These are phyloP conservation scores for Terrapene triunguis DNA, from an alignment of 2,113 vertebrate genomes.

Conservation along the genomic window DNA sequence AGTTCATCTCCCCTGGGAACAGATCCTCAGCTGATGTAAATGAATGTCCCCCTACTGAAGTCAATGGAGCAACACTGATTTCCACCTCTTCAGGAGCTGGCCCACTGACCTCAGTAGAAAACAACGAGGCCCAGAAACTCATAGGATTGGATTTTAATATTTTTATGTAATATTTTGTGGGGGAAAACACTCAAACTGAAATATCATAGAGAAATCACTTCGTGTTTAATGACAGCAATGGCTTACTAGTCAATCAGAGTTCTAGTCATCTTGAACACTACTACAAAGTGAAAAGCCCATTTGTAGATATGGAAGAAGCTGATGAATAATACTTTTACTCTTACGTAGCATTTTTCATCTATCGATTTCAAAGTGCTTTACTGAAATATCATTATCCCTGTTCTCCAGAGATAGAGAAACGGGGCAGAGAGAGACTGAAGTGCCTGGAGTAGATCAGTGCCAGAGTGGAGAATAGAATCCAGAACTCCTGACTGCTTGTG, in stretches of 20 bases:
- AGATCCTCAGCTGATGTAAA: background rate
- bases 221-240: background rate
- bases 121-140: background rate
- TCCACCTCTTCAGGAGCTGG: background rate
- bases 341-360: background rate
- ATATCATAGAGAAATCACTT: background rate
- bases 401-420: no score
- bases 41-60: background rate
- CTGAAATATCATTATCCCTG: background rate
- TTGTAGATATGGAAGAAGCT: background rate
- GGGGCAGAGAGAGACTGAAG: background rate
- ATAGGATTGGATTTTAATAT: background rate
- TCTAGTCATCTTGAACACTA: background rate
- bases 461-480: background rate
- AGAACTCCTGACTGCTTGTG: background rate
- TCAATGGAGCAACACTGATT: background rate
- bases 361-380: background rate
- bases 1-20: background rate
- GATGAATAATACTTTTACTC: background rate
- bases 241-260: background rate
- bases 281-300: background rate
- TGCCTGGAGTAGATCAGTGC: background rate
- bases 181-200: background rate
- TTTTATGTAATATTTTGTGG: background rate
- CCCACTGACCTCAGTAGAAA: background rate